A percentile compares a stretch with the other conserved stretches of the same genome.
Conservation (phyloP, 2,888 invertebrate species). For the Heliconius aoede region DNA sequence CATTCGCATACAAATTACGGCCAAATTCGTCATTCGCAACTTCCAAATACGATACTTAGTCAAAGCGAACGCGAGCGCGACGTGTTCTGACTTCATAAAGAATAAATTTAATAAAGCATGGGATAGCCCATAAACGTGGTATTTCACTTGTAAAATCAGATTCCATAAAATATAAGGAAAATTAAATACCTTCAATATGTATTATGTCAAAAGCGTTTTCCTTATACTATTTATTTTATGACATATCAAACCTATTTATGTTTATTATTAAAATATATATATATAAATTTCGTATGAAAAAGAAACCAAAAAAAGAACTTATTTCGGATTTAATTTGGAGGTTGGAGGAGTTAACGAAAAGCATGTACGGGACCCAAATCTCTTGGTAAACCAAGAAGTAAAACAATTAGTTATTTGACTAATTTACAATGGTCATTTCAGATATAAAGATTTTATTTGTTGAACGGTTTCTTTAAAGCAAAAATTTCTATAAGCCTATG, state of each 20-base stretch:
- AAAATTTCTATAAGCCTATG: background rate
- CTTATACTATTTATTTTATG: background rate
- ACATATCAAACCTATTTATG: background rate
- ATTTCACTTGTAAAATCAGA: conserved; percentile 1
- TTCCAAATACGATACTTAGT: background rate
- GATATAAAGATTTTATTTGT: background rate
- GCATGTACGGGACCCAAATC: too few relatives aligned
- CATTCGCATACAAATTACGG: background rate
- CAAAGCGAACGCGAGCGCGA: background rate
- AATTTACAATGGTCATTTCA: background rate
- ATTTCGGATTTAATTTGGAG: background rate
- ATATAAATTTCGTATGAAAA: background rate
- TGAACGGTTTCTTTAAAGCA: background rate
- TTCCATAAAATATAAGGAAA: conserved; percentile 21
- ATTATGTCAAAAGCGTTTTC: conserved; percentile 16
- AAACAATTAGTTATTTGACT: too few relatives aligned
- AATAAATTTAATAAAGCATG: too few relatives aligned
- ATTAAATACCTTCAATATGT: background rate
- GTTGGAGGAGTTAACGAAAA: too few relatives aligned
- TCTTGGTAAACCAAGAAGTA: too few relatives aligned
- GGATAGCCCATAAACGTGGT: conserved; percentile 1
- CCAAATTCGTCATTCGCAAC: background rate
- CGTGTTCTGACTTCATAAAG: conserved; percentile 4
- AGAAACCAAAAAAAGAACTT: background rate
- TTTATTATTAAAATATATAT: background rate